Percentiles rank a stretch among this genome's conserved stretches.
These are phyloP conservation scores for Zosterops japonicus DNA, from an alignment of 2,113 vertebrate genomes.

Conservation along the genomic window DNA sequence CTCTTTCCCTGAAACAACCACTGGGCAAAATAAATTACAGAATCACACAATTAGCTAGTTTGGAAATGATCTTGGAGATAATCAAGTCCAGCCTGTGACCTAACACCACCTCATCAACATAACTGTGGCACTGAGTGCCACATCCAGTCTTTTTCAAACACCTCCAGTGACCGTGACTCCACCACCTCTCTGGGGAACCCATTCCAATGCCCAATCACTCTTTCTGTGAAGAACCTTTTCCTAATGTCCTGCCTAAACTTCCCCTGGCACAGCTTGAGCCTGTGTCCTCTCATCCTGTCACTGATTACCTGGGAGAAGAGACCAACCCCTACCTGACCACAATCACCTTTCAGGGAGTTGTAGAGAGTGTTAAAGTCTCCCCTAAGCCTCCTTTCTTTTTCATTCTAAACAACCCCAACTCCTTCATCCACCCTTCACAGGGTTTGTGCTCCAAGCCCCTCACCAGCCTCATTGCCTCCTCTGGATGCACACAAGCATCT, in stretches of 20 bases:
- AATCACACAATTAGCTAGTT: neutral
- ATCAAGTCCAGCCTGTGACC: neutral
- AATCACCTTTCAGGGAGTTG: accelerated
- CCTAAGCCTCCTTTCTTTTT: neutral
- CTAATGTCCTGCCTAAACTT: neutral
- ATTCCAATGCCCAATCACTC: neutral
- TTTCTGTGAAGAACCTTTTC: neutral
- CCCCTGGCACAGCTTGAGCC: neutral
- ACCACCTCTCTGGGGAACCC: neutral
- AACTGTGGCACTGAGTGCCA: neutral
- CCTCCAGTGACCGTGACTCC: accelerated
- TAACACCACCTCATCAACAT: neutral
- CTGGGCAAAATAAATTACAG: neutral
- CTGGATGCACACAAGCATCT: accelerated
- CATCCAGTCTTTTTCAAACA: accelerated
- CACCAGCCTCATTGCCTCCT: neutral
- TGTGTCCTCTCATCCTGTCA: accelerated
- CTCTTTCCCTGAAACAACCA: neutral
- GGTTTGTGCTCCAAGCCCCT: neutral
- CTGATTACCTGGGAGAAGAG: neutral
- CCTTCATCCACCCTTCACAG: accelerated
- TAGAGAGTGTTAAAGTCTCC: no score
- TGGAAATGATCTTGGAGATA: neutral
- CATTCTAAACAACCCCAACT: neutral
- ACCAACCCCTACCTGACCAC: accelerated